Percentiles rank a stretch among this genome's conserved stretches.
Evolutionary conservation across 1,140 invertebrate genomes (phyloP).

Genomic region (Triops cancriformis): DNA sequence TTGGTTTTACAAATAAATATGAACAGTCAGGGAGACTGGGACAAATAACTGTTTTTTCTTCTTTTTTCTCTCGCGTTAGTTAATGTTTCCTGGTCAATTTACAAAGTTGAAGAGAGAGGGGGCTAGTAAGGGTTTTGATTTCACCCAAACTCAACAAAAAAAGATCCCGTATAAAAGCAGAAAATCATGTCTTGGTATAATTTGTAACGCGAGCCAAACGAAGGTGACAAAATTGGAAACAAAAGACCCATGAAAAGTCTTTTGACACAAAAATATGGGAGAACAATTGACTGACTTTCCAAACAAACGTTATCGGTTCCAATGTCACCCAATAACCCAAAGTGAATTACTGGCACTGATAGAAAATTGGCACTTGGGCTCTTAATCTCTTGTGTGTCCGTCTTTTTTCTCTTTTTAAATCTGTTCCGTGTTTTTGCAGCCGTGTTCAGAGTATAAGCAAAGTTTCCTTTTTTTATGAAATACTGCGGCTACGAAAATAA

Average conservation of each 20-base stretch:
- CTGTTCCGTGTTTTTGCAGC: background rate
- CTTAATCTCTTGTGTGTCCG: background rate
- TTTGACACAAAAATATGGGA: background rate
- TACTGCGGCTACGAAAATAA: background rate
- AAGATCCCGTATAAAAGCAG: background rate
- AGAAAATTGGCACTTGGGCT: background rate
- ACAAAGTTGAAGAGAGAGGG: background rate
- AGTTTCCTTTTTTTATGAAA: background rate
- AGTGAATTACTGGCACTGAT: slow-evolving; percentile 10
- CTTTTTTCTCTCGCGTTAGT: background rate
- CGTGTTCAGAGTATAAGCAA: background rate
- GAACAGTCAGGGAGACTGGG: background rate
- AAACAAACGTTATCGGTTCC: background rate
- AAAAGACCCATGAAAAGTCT: background rate
- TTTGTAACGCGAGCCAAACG: background rate
- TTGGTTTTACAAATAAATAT: background rate
- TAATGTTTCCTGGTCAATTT: background rate
- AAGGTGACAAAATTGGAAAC: background rate
- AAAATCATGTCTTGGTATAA: background rate
- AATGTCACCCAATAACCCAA: background rate
- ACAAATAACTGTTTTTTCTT: background rate
- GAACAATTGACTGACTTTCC: background rate
- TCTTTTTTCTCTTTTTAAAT: background rate
- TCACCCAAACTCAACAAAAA: background rate
- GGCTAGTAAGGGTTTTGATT: background rate